Evolutionary conservation across 1,140 invertebrate species (phyloP).

Genomic region (Monochamus saltuarius): DNA sequence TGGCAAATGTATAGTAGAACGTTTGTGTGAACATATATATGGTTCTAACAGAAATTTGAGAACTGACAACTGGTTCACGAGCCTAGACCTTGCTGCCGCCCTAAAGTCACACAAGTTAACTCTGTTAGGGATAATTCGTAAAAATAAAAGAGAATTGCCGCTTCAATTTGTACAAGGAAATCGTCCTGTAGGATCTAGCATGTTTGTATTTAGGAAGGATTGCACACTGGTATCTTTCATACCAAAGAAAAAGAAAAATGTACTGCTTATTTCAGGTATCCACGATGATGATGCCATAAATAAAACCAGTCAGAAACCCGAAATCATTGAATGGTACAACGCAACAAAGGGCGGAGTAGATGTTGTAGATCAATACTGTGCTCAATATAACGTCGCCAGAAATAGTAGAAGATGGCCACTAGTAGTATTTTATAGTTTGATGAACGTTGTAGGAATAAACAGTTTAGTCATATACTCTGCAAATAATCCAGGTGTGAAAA

Average conservation of each 20-base stretch:
- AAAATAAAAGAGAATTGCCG: constrained; percentile 17
- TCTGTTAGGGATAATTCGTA: constrained; percentile 9
- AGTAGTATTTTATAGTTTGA: constrained; percentile 41
- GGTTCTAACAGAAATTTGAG: constrained; percentile 2
- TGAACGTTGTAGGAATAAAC: constrained; percentile 47
- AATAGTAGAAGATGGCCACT: constrained; percentile 40
- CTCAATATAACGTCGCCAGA: constrained; percentile 27
- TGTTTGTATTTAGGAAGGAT: constrained; percentile 25
- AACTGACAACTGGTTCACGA: constrained; percentile 15
- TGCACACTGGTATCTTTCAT: constrained; percentile 39
- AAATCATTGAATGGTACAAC: constrained; percentile 43
- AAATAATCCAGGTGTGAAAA: constrained; percentile 1
- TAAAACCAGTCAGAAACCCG: constrained; percentile 38
- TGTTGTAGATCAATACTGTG: constrained; percentile 51
- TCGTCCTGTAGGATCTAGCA: constrained; percentile 15
- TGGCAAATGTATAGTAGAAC: not conserved
- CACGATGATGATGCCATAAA: constrained; percentile 33
- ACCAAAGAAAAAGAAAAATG: constrained; percentile 35
- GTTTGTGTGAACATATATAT: not conserved
- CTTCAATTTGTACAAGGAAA: constrained; percentile 8
- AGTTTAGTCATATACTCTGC: not conserved
- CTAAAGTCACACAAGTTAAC: not conserved
- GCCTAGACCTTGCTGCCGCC: not conserved
- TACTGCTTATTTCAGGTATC: constrained; percentile 36
- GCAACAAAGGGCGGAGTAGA: constrained; percentile 41